phyloP scores from a whole-genome alignment of 2,888 invertebrate species.

The Tupiocoris notatus region DNA sequence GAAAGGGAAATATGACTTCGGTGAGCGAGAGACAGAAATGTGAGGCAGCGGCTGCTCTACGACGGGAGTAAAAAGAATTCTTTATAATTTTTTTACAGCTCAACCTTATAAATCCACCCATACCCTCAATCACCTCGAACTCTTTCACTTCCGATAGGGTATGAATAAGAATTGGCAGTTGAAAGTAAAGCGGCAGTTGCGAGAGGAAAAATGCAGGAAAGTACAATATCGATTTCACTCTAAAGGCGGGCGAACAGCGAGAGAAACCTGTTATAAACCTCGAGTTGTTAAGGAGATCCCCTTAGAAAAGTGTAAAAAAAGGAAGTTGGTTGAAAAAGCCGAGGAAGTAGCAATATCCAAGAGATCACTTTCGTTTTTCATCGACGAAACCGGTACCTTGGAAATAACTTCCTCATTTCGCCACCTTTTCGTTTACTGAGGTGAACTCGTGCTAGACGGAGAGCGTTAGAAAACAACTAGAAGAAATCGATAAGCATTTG shows the following conservation, averaged over 20 bases:
- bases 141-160: background rate
- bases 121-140: background rate
- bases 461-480: too few relatives aligned
- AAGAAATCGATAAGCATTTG: too few relatives aligned
- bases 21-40: background rate
- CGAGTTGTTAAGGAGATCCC: background rate
- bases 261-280: background rate
- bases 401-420: background rate
- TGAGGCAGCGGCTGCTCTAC: background rate
- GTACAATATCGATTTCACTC: background rate
- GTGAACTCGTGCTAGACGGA: too few relatives aligned
- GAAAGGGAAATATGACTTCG: background rate
- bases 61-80: background rate
- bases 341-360: background rate
- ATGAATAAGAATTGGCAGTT: background rate
- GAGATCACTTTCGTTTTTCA: background rate
- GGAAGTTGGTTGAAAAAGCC: background rate
- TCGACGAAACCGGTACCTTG: background rate
- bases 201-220: background rate
- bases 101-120: background rate
- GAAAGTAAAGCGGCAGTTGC: constrained; percentile 20
- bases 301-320: background rate
- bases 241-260: background rate
- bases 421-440: background rate
- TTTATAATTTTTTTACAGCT: background rate